Conservation (phyloP, 2,888 invertebrate species). For the Andricus quercusramuli region DNA sequence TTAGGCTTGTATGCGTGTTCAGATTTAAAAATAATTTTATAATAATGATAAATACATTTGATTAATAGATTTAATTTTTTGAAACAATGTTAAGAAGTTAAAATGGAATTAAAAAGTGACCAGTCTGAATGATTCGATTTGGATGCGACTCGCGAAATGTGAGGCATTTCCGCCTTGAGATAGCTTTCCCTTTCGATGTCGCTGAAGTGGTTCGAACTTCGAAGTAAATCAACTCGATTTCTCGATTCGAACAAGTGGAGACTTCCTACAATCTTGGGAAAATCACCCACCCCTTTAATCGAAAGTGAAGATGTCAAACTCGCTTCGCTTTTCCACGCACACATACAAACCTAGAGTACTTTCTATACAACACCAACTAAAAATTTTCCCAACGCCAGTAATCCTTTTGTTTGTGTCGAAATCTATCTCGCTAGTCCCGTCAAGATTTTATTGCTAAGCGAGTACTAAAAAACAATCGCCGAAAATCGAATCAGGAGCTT, state of each 20-base stretch:
- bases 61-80: too few relatives aligned
- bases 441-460: conserved; percentile 28
- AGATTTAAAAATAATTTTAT: too few relatives aligned
- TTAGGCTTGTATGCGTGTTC: too few relatives aligned
- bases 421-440: neutral
- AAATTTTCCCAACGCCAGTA: neutral
- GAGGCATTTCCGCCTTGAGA: neutral
- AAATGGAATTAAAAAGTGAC: too few relatives aligned
- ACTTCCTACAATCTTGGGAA: neutral
- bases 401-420: neutral
- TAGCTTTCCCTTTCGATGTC: conserved; percentile 31
- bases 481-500: neutral
- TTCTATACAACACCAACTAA: neutral
- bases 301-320: conserved; percentile 31
- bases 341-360: neutral
- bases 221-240: conserved; percentile 32
- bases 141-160: conserved; percentile 2
- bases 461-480: conserved; percentile 25
- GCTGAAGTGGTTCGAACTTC: conserved; percentile 8
- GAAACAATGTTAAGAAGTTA: too few relatives aligned
- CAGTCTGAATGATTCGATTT: neutral
- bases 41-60: too few relatives aligned
- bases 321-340: conserved; percentile 12
- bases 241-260: neutral
- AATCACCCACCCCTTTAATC: conserved; percentile 5